phyloP scores from a whole-genome alignment of 2,113 vertebrate species.

The Rhea americana region DNA sequence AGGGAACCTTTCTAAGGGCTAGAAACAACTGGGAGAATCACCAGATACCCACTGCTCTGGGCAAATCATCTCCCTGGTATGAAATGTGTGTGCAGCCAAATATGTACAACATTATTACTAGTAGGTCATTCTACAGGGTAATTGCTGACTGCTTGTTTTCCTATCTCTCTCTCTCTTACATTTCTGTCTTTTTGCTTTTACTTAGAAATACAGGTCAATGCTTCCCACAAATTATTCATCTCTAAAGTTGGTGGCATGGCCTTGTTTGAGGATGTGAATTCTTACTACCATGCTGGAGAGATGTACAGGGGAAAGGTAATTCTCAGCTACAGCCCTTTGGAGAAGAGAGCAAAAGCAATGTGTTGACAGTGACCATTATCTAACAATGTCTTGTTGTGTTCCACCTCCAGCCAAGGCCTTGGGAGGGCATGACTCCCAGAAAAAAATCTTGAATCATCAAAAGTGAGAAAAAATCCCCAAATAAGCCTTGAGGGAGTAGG shows the following conservation, averaged over 20 bases:
- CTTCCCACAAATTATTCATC: conserved; percentile 50
- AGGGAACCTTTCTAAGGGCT: not conserved
- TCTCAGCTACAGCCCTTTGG: not conserved
- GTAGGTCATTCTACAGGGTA: not conserved
- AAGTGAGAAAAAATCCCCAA: not conserved
- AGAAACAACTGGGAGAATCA: not conserved
- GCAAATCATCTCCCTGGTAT: not conserved
- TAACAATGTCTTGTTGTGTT: not conserved
- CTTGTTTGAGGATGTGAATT: conserved; percentile 56
- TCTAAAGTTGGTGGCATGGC: conserved; percentile 34
- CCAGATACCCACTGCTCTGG: not conserved
- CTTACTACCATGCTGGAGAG: conserved; percentile 67
- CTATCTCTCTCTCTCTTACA: not conserved
- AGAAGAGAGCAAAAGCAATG: rapidly evolving
- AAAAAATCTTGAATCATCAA: not conserved
- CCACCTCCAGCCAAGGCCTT: not conserved
- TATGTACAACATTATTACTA: not conserved
- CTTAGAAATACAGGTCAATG: conserved; percentile 46
- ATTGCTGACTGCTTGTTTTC: not conserved
- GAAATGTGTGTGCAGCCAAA: not conserved
- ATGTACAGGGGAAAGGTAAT: conserved; percentile 72
- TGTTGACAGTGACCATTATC: not conserved
- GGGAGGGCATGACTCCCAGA: not conserved
- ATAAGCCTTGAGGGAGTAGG: not conserved
- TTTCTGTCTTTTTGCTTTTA: not conserved